Base-by-base conservation (phyloP, 1,140 invertebrate genomes). In the Drosophila subobscura region DNA sequence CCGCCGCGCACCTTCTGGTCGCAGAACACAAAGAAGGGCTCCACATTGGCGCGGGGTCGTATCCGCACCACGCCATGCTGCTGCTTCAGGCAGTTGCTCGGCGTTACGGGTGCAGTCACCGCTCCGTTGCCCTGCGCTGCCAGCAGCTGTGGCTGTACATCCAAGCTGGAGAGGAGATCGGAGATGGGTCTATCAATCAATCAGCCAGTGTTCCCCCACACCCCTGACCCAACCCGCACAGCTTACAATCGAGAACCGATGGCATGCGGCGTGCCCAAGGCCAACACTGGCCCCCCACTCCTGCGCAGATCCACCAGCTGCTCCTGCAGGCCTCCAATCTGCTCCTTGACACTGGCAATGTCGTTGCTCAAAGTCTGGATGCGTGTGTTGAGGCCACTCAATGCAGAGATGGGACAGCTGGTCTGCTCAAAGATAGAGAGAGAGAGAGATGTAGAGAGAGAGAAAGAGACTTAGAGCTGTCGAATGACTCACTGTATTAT, bases 21-120 rank as follows among this genome's bases (percentile, higher is more conserved):
- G 40, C 85, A 89, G 23, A 64, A 73, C 4, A 89, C 85, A 25
- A 77, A 81, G 53, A 89, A 89, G 1, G 85, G 68, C 2, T 73
- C 63, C 1, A 60, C 29, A 14, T 81, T 72, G 2, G 23, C 6
- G 0, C 44, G 27, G 2, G 51, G 61, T 1, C 76, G 77, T 3
- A 89, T 89, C 0, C 57, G 80, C 25, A 80, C 78, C 0, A 85
- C 52, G 0, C 85, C 85, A 2, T 73, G 58, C 7, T 65, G 52
- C 22, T 89, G 80, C 16, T 57, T 76, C 14, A 56, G 10, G 33
- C 75, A 89, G 23, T 70, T 79, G 14, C 20, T 64, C 1, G 74
- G 80, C 0, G 71, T 79, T 7, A 23, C 47, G n/a, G 50, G 51
- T 5, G 47, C 33, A 3, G 5, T 33, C 1, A 3, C 20, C 5